These are phyloP conservation scores for Scaptomyza parva DNA, from an alignment of 2,888 invertebrate species.

Conservation along the genomic window DNA sequence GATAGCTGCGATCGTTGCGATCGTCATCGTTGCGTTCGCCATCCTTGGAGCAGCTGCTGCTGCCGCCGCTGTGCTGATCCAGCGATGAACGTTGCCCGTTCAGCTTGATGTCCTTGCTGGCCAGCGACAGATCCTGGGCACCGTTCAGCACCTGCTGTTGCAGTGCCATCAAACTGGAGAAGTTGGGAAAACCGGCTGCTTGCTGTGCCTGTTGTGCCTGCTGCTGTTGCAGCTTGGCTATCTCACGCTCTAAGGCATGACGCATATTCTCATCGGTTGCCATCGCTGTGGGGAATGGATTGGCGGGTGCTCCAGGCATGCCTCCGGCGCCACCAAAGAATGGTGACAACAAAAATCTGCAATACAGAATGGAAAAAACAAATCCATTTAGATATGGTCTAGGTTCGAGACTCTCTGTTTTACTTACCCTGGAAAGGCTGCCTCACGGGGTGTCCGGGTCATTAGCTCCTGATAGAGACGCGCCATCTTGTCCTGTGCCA, in stretches of 20 bases:
- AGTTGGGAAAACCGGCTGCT: slow-evolving; percentile 85
- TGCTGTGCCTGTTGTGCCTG: slow-evolving; percentile 69
- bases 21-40: slow-evolving; percentile 67
- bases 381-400: too few species aligned
- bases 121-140: slow-evolving; percentile 93
- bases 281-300: slow-evolving; percentile 78
- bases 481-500: slow-evolving; percentile 97
- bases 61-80: slow-evolving; percentile 68
- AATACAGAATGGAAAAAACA: background rate
- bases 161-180: slow-evolving; percentile 90
- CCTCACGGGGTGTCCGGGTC: slow-evolving; percentile 91
- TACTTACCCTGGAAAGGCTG: slow-evolving; percentile 91
- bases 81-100: slow-evolving; percentile 85
- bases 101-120: slow-evolving; percentile 84
- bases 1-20: slow-evolving; percentile 33
- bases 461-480: slow-evolving; percentile 98
- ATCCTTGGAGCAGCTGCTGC: slow-evolving; percentile 76
- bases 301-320: slow-evolving; percentile 81
- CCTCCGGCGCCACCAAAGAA: slow-evolving; percentile 88
- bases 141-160: slow-evolving; percentile 91
- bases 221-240: slow-evolving; percentile 92
- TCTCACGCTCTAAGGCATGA: slow-evolving; percentile 94
- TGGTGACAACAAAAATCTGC: slow-evolving; percentile 92
- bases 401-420: too few species aligned
- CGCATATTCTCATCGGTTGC: slow-evolving; percentile 93